Evolutionary conservation across 1,140 invertebrate genomes (phyloP).

Genomic region (Danaus plexippus): DNA sequence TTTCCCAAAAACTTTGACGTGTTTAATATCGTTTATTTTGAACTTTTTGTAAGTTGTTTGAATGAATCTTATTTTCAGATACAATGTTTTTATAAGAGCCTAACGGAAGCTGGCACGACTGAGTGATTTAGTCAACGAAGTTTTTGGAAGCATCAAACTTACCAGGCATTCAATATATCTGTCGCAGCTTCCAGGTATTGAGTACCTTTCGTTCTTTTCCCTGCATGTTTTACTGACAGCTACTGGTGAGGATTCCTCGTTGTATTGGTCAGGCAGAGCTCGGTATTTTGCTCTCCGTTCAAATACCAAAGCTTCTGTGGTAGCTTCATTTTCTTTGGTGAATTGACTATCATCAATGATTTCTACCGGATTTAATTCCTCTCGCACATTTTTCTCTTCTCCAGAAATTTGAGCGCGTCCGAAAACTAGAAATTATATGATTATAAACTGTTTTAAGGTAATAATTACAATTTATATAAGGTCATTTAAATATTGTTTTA

Average conservation of each 20-base stretch:
- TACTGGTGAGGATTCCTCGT: conserved; percentile 27
- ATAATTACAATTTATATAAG: conserved; percentile 3
- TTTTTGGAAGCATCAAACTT: conserved; percentile 25
- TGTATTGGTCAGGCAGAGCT: conserved; percentile 27
- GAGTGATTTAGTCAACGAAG: no score
- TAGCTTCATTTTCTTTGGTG: conserved; percentile 5
- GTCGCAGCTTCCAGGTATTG: conserved; percentile 82
- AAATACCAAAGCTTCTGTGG: not conserved
- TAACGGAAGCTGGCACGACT: no score
- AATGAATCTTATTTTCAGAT: no score
- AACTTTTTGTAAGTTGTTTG: no score
- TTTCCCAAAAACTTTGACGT: no score
- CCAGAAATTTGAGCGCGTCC: no score
- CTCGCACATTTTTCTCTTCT: conserved; percentile 7
- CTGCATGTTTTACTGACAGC: conserved; percentile 66
- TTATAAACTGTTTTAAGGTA: no score
- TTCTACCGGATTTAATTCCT: conserved; percentile 7
- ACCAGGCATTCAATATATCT: conserved; percentile 75
- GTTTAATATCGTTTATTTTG: no score
- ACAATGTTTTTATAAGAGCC: no score
- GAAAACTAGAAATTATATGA: no score
- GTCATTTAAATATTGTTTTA: not conserved
- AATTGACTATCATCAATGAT: conserved; percentile 7
- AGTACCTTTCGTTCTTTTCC: conserved; percentile 79
- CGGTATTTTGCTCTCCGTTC: conserved; percentile 17